These are phyloP conservation scores for Isurus oxyrinchus DNA, from an alignment of 2,113 vertebrate species.

Conservation along the genomic window DNA sequence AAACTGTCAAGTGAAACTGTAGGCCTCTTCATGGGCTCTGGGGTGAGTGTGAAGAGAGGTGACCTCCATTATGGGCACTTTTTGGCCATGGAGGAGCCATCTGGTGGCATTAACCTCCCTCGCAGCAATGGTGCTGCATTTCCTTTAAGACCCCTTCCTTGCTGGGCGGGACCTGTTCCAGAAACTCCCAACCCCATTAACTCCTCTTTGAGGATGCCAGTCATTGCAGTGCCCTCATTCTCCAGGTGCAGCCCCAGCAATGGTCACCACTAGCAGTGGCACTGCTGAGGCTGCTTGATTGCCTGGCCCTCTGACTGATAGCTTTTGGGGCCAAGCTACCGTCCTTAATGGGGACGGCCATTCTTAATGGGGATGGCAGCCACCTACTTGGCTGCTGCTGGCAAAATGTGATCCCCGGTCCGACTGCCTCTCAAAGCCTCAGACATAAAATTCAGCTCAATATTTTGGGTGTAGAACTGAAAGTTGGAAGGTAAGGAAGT, in stretches of 20 bases:
- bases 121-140: neutral
- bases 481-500: neutral
- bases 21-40: neutral
- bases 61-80: neutral
- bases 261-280: too few relatives aligned
- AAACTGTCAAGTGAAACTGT: neutral
- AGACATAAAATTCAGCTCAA: neutral
- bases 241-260: too few relatives aligned
- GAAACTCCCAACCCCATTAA: too few relatives aligned
- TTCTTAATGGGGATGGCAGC: too few relatives aligned
- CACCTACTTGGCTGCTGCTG: too few relatives aligned
- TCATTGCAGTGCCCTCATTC: too few relatives aligned
- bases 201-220: too few relatives aligned
- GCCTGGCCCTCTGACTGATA: neutral
- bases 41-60: neutral
- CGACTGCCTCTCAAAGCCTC: neutral
- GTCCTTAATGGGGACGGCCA: too few relatives aligned
- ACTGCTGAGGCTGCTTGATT: neutral
- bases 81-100: neutral
- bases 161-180: too few relatives aligned
- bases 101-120: neutral
- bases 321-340: neutral
- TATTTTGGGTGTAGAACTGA: neutral
- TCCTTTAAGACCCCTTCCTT: too few relatives aligned
- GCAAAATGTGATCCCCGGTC: too few relatives aligned